phyloP scores from a whole-genome alignment of 1,140 invertebrate genomes.

The silkworm (Bombyx mori) region DNA sequence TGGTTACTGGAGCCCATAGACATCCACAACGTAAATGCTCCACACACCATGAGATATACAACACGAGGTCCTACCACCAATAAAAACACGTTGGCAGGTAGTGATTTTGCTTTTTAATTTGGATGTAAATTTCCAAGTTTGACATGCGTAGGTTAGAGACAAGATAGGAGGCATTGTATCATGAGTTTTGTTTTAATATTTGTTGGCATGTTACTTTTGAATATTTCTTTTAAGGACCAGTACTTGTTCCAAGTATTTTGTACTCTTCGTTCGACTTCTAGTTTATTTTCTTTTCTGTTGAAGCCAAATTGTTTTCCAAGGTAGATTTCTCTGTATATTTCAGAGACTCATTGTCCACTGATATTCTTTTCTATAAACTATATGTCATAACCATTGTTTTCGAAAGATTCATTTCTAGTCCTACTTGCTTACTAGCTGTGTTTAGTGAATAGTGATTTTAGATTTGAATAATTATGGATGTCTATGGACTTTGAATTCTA shows the following conservation, averaged over 20 bases:
- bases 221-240: not conserved
- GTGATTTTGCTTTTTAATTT: conserved; percentile 9
- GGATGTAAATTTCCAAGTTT: not conserved
- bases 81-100: conserved; percentile 4
- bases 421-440: too few relatives aligned
- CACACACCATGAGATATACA: not conserved
- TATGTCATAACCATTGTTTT: too few relatives aligned
- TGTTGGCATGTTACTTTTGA: conserved; percentile 10
- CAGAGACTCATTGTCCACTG: too few relatives aligned
- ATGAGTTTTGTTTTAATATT: not conserved
- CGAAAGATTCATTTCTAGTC: too few relatives aligned
- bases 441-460: too few relatives aligned
- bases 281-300: conserved; percentile 6
- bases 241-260: conserved; percentile 9
- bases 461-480: too few relatives aligned
- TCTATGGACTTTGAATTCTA: too few relatives aligned
- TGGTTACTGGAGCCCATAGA: too few relatives aligned
- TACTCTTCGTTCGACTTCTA: conserved; percentile 10
- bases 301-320: conserved; percentile 11
- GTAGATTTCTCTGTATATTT: conserved; percentile 1
- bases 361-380: too few relatives aligned
- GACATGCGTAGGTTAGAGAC: conserved; percentile 3
- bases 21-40: not conserved
- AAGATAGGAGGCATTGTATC: conserved; percentile 8
- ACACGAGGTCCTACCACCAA: too few relatives aligned